Evolutionary conservation across 1,140 invertebrate species (phyloP), one percentile per base, ranked within the genome.

Genomic region (Sycobia sp.): DNA sequence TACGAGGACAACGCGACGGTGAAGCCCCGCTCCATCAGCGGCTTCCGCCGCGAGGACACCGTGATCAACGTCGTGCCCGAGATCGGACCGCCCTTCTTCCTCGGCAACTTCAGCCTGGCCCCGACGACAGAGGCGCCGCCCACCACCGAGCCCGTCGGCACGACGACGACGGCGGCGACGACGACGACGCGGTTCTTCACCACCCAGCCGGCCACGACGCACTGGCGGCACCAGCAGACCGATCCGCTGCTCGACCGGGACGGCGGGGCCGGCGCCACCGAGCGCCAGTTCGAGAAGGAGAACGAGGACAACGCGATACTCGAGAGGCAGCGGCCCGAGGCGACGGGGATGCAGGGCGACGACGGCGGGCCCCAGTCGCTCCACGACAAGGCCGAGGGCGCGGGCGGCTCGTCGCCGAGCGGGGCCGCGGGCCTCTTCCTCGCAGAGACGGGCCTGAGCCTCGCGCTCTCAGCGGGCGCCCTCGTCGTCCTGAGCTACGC

Each of bases 121-220:
- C 91, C 91, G 14, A 92, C 89, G 1, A 92, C 90, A 0, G 86
- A 87, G 0, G 85, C 88, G 0, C 88, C 89, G 3, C 88, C 90
- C 0, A 88, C 88, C 0, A 90, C 90, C 7, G 90, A 88, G 0
- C 86, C 88, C 0, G 87, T 86, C 0, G 88, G 87, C 0, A 86
- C 86, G 5, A 85, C 86, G 2, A 86, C 84, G 0, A 84, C 81
- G 0, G 87, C 86, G 0, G 85, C 85, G n/a, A n/a, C n/a, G n/a
- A n/a, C n/a, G n/a, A n/a, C n/a, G n/a, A n/a, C n/a, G n/a, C n/a
- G n/a, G n/a, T n/a, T n/a, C n/a, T n/a, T n/a, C n/a, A n/a, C n/a
- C n/a, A n/a, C n/a, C n/a, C n/a, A n/a, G n/a, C n/a, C n/a, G n/a
- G n/a, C n/a, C n/a, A n/a, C n/a, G n/a, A n/a, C n/a, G n/a, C n/a